phyloP scores from a whole-genome alignment of 2,888 invertebrate genomes.

The Cerastoderma edule region DNA sequence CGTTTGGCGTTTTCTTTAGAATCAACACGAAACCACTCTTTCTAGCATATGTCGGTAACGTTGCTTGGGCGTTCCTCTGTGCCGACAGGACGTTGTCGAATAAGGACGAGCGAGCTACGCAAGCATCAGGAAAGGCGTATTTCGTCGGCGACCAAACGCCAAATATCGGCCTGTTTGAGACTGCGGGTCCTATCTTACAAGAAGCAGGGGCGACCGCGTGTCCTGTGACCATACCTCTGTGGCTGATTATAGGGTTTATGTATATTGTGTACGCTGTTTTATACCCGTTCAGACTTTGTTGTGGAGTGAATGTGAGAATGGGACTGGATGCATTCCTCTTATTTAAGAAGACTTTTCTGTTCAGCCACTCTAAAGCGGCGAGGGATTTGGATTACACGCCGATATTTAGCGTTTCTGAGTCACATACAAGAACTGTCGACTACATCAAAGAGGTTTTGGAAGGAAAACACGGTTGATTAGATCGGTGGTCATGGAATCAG shows the following conservation, averaged over 20 bases:
- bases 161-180: slow-evolving; percentile 85
- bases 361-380: too few species aligned
- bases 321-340: too few species aligned
- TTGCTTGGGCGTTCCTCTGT: slow-evolving; percentile 87
- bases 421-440: too few species aligned
- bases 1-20: slow-evolving; percentile 85
- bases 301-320: too few species aligned
- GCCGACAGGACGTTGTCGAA: slow-evolving; percentile 86
- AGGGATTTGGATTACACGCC: too few species aligned
- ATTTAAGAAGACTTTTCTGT: too few species aligned
- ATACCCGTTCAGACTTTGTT: too few species aligned
- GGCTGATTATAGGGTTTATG: slow-evolving; percentile 69
- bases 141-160: slow-evolving; percentile 88
- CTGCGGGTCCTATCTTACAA: slow-evolving; percentile 58
- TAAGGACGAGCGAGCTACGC: slow-evolving; percentile 77
- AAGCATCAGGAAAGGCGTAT: slow-evolving; percentile 85
- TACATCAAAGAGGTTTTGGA: too few species aligned
- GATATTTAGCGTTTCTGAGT: too few species aligned
- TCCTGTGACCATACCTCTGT: slow-evolving; percentile 73
- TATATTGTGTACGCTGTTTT: slow-evolving; percentile 62
- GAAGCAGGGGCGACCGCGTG: slow-evolving; percentile 61
- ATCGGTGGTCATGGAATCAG: too few species aligned
- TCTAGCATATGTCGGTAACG: slow-evolving; percentile 85
- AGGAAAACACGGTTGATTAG: too few species aligned
- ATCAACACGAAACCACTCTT: slow-evolving; percentile 85